Conservation (phyloP, 2,888 invertebrate species). For the Thecophora atra region DNA sequence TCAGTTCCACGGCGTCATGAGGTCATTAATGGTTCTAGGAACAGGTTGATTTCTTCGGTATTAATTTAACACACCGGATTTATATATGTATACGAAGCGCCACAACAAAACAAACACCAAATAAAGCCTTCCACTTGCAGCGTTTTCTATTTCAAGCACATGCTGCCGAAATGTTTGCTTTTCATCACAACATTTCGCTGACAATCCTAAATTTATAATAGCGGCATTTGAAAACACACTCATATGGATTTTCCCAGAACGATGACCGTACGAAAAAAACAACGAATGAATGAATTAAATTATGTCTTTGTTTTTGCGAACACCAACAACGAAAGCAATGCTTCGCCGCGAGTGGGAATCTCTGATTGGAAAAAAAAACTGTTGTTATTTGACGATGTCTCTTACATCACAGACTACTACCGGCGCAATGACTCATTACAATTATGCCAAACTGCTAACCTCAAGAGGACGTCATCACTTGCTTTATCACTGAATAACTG, state of each 20-base stretch:
- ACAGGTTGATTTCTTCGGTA: conserved; percentile 9
- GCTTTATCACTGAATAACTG: conserved; percentile 10
- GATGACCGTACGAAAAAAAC: conserved; percentile 53
- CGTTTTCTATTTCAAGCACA: conserved; percentile 7
- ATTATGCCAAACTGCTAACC: background rate
- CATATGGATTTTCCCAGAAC: conserved; percentile 48
- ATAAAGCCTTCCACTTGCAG: no score
- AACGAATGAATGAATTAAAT: conserved; percentile 56
- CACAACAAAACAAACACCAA: conserved; percentile 13
- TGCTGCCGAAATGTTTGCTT: background rate
- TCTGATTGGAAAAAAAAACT: conserved; percentile 38
- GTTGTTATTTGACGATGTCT: conserved; percentile 27
- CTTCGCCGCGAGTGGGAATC: conserved; percentile 41
- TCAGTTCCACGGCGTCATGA: conserved; percentile 21
- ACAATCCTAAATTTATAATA: conserved; percentile 21
- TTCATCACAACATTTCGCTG: conserved; percentile 25
- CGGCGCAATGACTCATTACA: conserved; percentile 4
- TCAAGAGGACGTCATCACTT: conserved; percentile 31
- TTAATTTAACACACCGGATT: conserved; percentile 6
- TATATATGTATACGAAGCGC: background rate
- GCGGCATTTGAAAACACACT: conserved; percentile 26
- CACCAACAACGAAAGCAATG: no score
- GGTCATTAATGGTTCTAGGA: conserved; percentile 31
- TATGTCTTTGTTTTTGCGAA: conserved; percentile 40
- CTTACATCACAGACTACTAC: background rate